Evolutionary conservation across 2,113 vertebrate species (phyloP).

Genomic region (Phrynosoma platyrhinos): DNA sequence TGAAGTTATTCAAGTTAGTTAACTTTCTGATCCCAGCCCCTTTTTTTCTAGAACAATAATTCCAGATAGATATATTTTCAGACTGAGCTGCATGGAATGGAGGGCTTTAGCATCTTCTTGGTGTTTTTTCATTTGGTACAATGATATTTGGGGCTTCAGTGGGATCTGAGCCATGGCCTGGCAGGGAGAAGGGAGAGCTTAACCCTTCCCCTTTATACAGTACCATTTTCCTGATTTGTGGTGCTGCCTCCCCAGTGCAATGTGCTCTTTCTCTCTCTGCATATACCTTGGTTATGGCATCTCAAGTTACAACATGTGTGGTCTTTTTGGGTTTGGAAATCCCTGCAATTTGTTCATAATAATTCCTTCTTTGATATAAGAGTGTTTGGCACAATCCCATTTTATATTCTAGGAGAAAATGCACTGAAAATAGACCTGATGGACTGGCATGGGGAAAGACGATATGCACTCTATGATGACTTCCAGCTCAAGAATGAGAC

Average conservation of each 20-base stretch:
- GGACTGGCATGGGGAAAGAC: conserved; percentile 87
- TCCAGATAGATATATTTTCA: not conserved
- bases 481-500: conserved; percentile 83
- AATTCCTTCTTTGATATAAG: not conserved
- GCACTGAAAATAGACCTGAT: conserved; percentile 88
- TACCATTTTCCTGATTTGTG: not conserved
- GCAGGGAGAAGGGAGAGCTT: too few species aligned
- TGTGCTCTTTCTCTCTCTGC: not conserved
- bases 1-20: not conserved
- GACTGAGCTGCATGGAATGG: not conserved
- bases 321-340: not conserved
- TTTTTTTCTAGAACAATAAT: not conserved
- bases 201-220: not conserved
- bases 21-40: not conserved
- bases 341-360: not conserved
- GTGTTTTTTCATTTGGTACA: not conserved
- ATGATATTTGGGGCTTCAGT: not conserved
- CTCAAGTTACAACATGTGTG: not conserved
- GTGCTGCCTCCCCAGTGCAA: not conserved
- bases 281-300: not conserved
- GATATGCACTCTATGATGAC: conserved; percentile 85
- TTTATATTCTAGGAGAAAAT: conserved; percentile 78
- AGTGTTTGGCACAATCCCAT: not conserved
- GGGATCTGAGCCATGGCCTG: too few species aligned
- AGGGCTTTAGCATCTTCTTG: not conserved